A percentile compares a stretch with the other conserved stretches of the same genome.
These are phyloP conservation scores for Gadus chalcogrammus DNA, from an alignment of 2,113 vertebrate species.

Conservation along the genomic window DNA sequence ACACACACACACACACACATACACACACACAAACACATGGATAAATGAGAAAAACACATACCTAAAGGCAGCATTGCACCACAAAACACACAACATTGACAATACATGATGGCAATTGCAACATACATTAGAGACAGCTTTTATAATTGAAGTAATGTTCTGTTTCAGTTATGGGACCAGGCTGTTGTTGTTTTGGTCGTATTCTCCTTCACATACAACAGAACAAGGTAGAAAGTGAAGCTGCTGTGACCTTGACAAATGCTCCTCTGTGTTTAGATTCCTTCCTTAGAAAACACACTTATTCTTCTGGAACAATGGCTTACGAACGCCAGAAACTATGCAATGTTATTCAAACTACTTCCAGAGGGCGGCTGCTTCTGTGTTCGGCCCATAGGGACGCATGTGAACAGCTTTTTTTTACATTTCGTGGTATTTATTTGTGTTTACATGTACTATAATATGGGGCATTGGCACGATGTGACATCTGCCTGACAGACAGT, in stretches of 20 bases:
- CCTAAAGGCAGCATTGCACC: slow-evolving; percentile 30
- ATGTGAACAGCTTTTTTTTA: no score
- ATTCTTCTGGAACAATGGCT: no score
- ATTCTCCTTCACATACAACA: background rate
- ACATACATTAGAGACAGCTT: slow-evolving; percentile 80
- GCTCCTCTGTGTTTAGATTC: no score
- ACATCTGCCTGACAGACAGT: slow-evolving; percentile 62
- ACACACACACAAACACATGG: no score
- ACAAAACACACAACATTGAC: slow-evolving; percentile 69
- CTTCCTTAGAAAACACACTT: no score
- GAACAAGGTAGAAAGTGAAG: background rate
- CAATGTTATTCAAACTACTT: no score
- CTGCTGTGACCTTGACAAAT: background rate
- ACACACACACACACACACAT: no score
- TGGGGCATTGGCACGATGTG: slow-evolving; percentile 21
- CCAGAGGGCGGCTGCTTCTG: no score
- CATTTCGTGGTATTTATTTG: slow-evolving; percentile 11
- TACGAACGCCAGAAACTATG: no score
- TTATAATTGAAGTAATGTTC: slow-evolving; percentile 82
- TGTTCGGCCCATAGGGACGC: no score
- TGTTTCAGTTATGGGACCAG: background rate
- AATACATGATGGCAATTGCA: slow-evolving; percentile 67
- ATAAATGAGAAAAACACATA: slow-evolving; percentile 14
- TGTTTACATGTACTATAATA: slow-evolving; percentile 15
- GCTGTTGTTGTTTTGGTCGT: slow-evolving; percentile 1